Evolutionary conservation across 2,797 vertebrate species (phyloP).

Genomic region (Trematocara caparti): DNA sequence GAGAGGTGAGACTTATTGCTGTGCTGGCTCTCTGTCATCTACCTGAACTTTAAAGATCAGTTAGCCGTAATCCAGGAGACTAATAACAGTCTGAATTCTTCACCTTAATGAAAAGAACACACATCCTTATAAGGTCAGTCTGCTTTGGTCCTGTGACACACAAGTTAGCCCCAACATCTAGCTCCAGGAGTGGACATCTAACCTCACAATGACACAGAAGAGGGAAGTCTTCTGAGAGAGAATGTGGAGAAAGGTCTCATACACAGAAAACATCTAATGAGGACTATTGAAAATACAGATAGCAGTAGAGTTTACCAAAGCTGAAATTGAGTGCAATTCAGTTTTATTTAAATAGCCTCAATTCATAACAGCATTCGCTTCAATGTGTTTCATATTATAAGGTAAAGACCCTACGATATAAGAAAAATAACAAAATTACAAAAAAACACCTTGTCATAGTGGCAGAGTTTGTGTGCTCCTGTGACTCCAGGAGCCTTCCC

Average conservation of each 20-base stretch:
- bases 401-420: neutral
- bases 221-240: neutral
- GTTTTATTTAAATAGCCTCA: neutral
- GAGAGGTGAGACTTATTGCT: conserved; percentile 26
- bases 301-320: neutral
- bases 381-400: neutral
- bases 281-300: neutral
- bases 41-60: conserved; percentile 11
- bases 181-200: neutral
- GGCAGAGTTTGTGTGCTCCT: neutral
- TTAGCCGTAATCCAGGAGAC: neutral
- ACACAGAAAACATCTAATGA: neutral
- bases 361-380: neutral
- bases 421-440: rapidly evolving
- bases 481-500: neutral
- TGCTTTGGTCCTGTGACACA: neutral
- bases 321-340: neutral
- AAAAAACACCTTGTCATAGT: neutral
- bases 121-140: neutral
- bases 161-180: neutral
- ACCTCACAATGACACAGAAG: neutral
- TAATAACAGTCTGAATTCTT: conserved; percentile 18
- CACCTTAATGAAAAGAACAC: conserved; percentile 7
- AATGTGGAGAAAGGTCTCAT: neutral
- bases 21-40: neutral